These are phyloP conservation scores for Stenopsyche tienmushanensis DNA, from an alignment of 1,140 invertebrate genomes.

Conservation along the genomic window DNA sequence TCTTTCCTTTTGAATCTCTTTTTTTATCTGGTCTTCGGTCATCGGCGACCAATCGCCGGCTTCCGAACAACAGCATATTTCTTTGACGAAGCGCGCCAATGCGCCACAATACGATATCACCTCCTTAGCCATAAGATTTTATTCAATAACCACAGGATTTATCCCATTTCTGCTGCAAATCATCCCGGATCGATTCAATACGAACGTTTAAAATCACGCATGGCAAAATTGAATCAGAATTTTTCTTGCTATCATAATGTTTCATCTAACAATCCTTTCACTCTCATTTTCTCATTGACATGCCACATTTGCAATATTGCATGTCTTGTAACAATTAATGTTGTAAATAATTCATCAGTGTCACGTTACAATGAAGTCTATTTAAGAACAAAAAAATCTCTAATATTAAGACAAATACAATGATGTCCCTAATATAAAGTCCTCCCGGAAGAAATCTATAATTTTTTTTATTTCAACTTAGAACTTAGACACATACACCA, in stretches of 20 bases:
- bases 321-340: neutral
- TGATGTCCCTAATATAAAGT: no score
- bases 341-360: neutral
- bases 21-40: slow-evolving; percentile 33
- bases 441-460: no score
- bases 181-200: no score
- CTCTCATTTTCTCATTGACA: neutral
- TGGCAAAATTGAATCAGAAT: no score
- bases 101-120: slow-evolving; percentile 46
- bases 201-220: no score
- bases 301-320: neutral
- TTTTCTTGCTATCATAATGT: no score
- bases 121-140: neutral
- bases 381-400: no score
- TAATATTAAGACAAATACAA: no score
- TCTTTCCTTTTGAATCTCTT: slow-evolving; percentile 22
- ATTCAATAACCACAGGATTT: no score
- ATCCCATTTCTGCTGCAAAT: neutral
- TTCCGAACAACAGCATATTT: slow-evolving; percentile 55
- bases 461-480: no score
- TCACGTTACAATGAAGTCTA: neutral
- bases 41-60: slow-evolving; percentile 53
- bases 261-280: neutral
- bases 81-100: slow-evolving; percentile 52
- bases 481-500: no score